phyloP scores from a whole-genome alignment of 2,888 invertebrate genomes.

The Polymixis flavicincta region DNA sequence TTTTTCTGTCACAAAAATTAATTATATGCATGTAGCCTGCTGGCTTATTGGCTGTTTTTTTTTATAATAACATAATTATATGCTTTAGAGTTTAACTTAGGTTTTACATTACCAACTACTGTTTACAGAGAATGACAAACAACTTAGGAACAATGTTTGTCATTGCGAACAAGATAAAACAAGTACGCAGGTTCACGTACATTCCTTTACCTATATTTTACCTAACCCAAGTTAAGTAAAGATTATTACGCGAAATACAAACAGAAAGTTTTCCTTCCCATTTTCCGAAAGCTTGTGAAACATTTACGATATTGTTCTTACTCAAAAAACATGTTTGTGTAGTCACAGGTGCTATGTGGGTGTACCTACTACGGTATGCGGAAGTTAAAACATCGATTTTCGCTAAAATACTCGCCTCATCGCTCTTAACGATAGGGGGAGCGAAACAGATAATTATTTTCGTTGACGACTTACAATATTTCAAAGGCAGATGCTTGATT shows the following conservation, averaged over 20 bases:
- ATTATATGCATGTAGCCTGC: slow-evolving; percentile 16
- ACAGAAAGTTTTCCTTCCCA: slow-evolving; percentile 44
- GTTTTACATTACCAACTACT: slow-evolving; percentile 18
- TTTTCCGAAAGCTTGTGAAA: slow-evolving; percentile 48
- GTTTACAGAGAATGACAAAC: slow-evolving; percentile 37
- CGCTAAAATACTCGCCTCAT: slow-evolving; percentile 76
- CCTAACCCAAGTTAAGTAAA: slow-evolving; percentile 29
- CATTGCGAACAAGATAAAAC: slow-evolving; percentile 3
- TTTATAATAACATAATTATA: slow-evolving; percentile 4
- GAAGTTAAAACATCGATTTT: slow-evolving; percentile 72
- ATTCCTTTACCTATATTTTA: slow-evolving; percentile 27
- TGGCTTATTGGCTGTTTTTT: slow-evolving; percentile 8
- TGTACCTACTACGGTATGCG: slow-evolving; percentile 51
- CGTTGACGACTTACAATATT: slow-evolving; percentile 78
- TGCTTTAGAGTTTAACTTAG: background rate
- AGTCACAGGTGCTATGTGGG: slow-evolving; percentile 69
- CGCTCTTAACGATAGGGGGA: slow-evolving; percentile 76
- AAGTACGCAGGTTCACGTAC: background rate
- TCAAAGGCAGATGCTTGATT: slow-evolving; percentile 81
- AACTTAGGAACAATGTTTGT: slow-evolving; percentile 14
- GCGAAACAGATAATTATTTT: slow-evolving; percentile 81
- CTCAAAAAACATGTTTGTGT: slow-evolving; percentile 63
- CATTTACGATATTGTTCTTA: slow-evolving; percentile 58
- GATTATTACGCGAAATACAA: slow-evolving; percentile 49
- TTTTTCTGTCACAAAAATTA: slow-evolving; percentile 33